Conservation (phyloP, 2,888 invertebrate species). For the Tinea pellionella region DNA sequence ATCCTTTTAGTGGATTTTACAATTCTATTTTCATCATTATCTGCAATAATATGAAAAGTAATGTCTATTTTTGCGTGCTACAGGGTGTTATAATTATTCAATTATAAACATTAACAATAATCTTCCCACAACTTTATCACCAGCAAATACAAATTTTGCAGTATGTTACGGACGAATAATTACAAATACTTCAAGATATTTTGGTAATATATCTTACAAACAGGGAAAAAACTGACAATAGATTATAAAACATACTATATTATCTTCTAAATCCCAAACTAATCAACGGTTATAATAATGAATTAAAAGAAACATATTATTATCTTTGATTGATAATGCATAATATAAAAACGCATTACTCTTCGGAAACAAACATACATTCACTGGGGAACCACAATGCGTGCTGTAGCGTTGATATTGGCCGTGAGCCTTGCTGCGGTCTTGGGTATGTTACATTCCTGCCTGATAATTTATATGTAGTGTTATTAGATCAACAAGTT, state of each 20-base stretch:
- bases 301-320: not conserved
- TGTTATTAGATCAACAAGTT: not conserved
- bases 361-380: not conserved
- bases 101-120: no score
- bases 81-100: no score
- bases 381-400: not conserved
- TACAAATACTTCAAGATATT: no score
- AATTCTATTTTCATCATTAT: no score
- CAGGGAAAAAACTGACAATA: not conserved
- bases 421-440: constrained; percentile 11
- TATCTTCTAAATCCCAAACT: not conserved
- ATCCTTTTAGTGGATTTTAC: no score
- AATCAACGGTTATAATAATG: not conserved
- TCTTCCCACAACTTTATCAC: no score
- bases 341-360: constrained; percentile 1
- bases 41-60: no score
- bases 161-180: no score
- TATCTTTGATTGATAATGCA: constrained; percentile 1
- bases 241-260: not conserved
- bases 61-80: no score
- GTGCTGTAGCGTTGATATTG: constrained; percentile 6
- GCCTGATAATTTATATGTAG: not conserved
- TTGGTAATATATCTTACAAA: no score
- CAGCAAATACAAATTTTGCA: no score
- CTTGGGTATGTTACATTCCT: constrained; percentile 9